phyloP scores from a whole-genome alignment of 2,113 vertebrate genomes.

The Bubo scandiacus region DNA sequence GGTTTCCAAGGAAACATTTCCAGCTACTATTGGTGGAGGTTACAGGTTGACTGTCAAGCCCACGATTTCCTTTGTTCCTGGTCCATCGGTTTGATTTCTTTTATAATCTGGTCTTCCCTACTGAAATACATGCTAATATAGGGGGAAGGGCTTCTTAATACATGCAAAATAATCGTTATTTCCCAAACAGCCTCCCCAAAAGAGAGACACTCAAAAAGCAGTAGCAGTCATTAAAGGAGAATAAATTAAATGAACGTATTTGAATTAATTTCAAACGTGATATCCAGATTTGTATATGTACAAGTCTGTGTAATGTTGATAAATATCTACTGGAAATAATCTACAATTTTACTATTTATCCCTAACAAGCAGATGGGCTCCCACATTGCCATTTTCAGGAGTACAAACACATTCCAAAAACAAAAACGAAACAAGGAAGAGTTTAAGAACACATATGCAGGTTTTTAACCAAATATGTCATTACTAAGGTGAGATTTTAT shows the following conservation, averaged over 20 bases:
- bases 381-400: background rate
- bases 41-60: background rate
- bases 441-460: background rate
- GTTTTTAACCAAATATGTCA: background rate
- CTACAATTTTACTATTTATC: conserved; percentile 10
- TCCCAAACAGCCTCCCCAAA: background rate
- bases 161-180: background rate
- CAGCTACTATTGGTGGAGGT: background rate
- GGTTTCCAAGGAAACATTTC: conserved; percentile 51
- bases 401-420: background rate
- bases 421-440: background rate
- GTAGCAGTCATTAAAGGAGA: background rate
- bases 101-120: background rate
- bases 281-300: conserved; percentile 16
- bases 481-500: background rate
- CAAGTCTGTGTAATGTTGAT: background rate
- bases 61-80: background rate
- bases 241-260: background rate
- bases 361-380: conserved; percentile 54
- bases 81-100: background rate
- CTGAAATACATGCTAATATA: background rate
- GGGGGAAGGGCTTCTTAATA: background rate
- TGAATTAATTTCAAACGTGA: background rate
- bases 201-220: background rate
- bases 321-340: conserved; percentile 33